These are phyloP conservation scores for Troilus luridus DNA, from an alignment of 2,888 invertebrate genomes.

Conservation along the genomic window DNA sequence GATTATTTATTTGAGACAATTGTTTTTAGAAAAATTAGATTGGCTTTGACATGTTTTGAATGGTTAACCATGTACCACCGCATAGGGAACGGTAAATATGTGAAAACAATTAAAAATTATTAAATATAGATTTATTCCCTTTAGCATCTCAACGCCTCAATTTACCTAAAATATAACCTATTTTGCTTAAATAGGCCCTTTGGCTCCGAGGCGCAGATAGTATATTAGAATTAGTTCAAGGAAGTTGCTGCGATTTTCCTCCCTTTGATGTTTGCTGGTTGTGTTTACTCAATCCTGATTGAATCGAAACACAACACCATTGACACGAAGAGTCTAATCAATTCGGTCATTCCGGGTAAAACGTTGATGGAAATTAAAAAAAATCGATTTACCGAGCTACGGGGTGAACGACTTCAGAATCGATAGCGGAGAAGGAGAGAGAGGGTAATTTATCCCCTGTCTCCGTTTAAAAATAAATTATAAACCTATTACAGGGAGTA, in stretches of 20 bases:
- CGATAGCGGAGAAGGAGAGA: background rate
- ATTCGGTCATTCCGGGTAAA: background rate
- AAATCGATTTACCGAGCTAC: background rate
- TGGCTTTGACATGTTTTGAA: too few species aligned
- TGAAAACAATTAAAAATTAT: too few species aligned
- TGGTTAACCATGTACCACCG: too few species aligned
- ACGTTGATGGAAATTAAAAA: background rate
- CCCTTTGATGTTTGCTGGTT: background rate
- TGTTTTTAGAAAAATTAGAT: too few species aligned
- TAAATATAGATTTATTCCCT: too few species aligned
- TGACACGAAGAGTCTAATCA: background rate
- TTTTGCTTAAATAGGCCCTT: too few species aligned
- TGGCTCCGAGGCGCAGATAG: too few species aligned
- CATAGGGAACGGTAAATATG: too few species aligned
- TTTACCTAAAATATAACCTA: too few species aligned
- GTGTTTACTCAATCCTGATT: background rate
- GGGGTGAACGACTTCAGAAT: background rate
- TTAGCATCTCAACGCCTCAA: too few species aligned
- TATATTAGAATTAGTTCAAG: too few species aligned
- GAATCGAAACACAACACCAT: background rate
- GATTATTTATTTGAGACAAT: too few species aligned
- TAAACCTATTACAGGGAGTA: background rate
- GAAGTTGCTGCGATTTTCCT: background rate
- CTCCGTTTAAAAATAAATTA: background rate
- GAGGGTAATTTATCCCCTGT: background rate